Conservation (phyloP, 2,113 vertebrate species). For the Psettodes erumei region DNA sequence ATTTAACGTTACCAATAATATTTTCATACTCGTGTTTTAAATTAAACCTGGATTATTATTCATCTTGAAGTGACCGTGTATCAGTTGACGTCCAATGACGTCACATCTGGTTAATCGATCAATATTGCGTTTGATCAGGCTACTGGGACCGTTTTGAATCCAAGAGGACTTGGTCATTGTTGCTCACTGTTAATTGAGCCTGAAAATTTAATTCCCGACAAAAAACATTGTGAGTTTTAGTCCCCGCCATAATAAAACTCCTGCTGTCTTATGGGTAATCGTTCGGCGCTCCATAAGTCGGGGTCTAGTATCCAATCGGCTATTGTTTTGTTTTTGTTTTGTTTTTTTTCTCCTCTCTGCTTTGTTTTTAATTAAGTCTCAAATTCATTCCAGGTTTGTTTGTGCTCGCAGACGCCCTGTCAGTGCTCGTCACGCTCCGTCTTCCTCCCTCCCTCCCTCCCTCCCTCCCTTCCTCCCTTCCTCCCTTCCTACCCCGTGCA, state of each 20-base stretch:
- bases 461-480: conserved; percentile 7
- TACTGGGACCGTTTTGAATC: not conserved
- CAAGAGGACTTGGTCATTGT: conserved; percentile 24
- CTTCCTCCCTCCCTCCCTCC: conserved; percentile 10
- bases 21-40: no score
- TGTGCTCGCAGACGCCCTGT: conserved; percentile 17
- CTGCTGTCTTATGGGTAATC: conserved; percentile 31
- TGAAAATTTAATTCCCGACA: conserved; percentile 36
- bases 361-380: conserved; percentile 20
- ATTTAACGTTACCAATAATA: no score
- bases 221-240: conserved; percentile 19
- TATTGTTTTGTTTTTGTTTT: no score
- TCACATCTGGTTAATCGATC: no score
- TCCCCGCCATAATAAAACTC: conserved; percentile 32
- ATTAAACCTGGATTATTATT: no score
- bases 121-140: no score
- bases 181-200: conserved; percentile 36
- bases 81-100: no score
- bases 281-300: not conserved
- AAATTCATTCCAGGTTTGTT: conserved; percentile 37
- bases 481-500: conserved; percentile 24
- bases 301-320: no score
- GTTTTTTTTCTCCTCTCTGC: not conserved
- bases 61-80: no score
- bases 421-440: not conserved